Evolutionary conservation across 2,797 vertebrate species (phyloP).

Genomic region (Aplochiton taeniatus): DNA sequence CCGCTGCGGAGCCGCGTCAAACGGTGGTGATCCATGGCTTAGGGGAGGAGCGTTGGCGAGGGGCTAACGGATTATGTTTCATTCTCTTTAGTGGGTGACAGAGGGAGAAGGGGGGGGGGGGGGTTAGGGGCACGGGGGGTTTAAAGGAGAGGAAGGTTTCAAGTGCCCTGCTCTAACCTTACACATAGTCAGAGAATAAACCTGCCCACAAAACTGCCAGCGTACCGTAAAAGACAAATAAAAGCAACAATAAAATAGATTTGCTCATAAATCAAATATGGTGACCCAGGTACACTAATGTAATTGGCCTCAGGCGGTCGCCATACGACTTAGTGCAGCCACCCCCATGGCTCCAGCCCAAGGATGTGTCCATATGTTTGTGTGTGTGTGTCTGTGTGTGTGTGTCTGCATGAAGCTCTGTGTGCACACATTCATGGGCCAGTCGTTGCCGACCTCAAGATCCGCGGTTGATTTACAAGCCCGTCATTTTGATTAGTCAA

Average conservation of each 20-base stretch:
- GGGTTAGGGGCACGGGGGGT: background rate
- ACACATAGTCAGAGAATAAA: slow-evolving; percentile 59
- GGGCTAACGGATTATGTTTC: slow-evolving; percentile 31
- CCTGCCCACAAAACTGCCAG: slow-evolving; percentile 54
- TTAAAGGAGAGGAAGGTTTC: slow-evolving; percentile 33
- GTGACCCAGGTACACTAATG: slow-evolving; percentile 59
- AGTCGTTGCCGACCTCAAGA: slow-evolving; percentile 32
- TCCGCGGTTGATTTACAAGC: slow-evolving; percentile 61
- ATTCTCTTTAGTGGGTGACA: slow-evolving; percentile 9
- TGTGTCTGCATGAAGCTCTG: slow-evolving; percentile 37
- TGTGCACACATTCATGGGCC: background rate
- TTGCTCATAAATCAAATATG: slow-evolving; percentile 66
- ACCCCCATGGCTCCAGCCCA: slow-evolving; percentile 19
- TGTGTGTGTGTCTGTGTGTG: slow-evolving; percentile 20
- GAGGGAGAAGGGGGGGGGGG: background rate
- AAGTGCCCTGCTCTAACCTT: slow-evolving; percentile 57
- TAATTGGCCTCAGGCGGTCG: slow-evolving; percentile 51
- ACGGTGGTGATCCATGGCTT: too few relatives aligned
- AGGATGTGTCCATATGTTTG: slow-evolving; percentile 19
- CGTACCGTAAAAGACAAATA: slow-evolving; percentile 70
- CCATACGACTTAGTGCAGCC: slow-evolving; percentile 37
- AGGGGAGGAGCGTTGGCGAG: background rate
- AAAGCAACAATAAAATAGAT: slow-evolving; percentile 70
- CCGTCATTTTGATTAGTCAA: slow-evolving; percentile 59
- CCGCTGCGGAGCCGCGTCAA: too few relatives aligned